Evolutionary conservation across 2,113 vertebrate genomes (phyloP), one percentile per base, ranked within the genome.

Genomic region (Xenopus tropicalis): DNA sequence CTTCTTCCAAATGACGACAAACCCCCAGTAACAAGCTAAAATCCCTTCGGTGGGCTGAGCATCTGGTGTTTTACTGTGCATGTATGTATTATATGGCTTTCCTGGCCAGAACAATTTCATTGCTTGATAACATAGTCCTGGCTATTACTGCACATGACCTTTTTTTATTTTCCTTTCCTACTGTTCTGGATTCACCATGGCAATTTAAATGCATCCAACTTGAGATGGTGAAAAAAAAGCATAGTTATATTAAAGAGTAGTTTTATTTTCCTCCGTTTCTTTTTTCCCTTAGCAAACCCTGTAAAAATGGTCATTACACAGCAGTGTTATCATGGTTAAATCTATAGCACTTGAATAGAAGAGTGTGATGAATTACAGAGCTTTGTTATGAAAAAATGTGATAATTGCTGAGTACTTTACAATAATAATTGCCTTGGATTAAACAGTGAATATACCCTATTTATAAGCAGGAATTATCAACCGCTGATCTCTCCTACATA

Each of bases 101-200:
- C 59, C 59, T 69, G 48, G 66, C 59, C 73, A 76, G 58, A 69
- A 56, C 44, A 14, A 69, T 69, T 76, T 69, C 73, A 63, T 54
- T 76, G 73, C 66, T 76, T 69, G 66, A 66, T 61, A 63, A 76
- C 73, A 76, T 63, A 69, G 44, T 69, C 58, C 66, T 76, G 73
- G 73, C 66, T 76, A 64, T 56, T 61, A 69, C 48, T 62, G 58
- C 58, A 68, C 29, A 37, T 37, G 2, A 37, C 29, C 29, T 37
- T 37, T 37, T 37, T 37, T 37, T 43, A 68, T 75, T 21, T 22
- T 11, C 29, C 37, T 44, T 10, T 20, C 13, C 17, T 19, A 19
- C 25, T 63, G 43, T 66, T 52, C 25, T 69, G 14, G 23, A 76
- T 63, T 76, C 37, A 69, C 69, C 66, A 63, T 76, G 69, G 66